Base-by-base conservation (phyloP, 1,140 invertebrate genomes). In the Drosophila suzukii region DNA sequence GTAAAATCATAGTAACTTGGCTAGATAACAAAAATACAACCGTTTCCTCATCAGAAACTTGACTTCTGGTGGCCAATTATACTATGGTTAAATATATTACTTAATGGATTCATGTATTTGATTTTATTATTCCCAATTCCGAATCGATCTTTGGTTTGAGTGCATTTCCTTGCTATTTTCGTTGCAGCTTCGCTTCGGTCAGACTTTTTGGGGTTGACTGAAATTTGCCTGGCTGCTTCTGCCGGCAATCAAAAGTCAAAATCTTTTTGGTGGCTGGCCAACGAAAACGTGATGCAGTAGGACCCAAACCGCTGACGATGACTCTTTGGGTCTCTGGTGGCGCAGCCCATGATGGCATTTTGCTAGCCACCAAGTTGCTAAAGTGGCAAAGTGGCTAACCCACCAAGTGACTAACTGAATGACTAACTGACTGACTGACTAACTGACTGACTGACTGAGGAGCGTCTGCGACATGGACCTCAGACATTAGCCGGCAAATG, bases 271-370 rank as follows among this genome's bases (percentile, higher is more conserved):
- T 65, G 60, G 77, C 81, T 80, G 73, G 79, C 84, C 75, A 62
- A 51, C 61, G 59, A 89, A 88, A 88, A 88, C 84, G 84, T 88
- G 84, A 88, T 88, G 84, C 85, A 89, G 84, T 88, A 88, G 84
- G 77, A 46, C 43, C 43, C 3, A 20, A 73, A 84, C 79, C 77
- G 84, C 76, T 75, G 82, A 85, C 78, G 81, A 78, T 81, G 82
- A 75, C 81, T 82, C 75, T 79, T 58, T 30, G 36, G 57, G 30
- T 49, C 57, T 49, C 39, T 34, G 34, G 46, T 27, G 62, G 51
- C 65, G 24, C 43, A 41, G 44, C 58, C 32, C 51, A 57, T 66
- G 77, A 63, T 73, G 78, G 68, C 63, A 67, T 67, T 67, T 68
- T 71, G 57, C 55, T 62, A 44, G 59, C 78, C 43, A 46, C 41